A percentile compares a stretch with the other conserved stretches of the same genome.
Conservation (phyloP, 2,888 invertebrate genomes). For the Parasteatoda lunata region DNA sequence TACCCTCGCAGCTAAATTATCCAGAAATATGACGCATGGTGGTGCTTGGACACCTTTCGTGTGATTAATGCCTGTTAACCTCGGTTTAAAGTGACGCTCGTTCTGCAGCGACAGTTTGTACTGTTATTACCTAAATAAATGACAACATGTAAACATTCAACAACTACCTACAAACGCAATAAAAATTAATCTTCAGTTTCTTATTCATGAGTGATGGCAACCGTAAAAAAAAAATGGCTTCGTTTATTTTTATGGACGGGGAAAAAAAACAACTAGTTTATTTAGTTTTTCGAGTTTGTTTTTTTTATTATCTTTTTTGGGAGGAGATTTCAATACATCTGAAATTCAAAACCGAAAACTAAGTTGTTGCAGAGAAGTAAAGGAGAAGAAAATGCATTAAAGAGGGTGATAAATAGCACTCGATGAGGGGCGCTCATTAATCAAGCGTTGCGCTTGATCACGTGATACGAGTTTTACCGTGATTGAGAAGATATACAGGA, state of each 20-base stretch:
- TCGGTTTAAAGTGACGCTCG: slow-evolving; percentile 13
- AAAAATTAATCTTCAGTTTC: slow-evolving; percentile 52
- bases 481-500: slow-evolving; percentile 43
- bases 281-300: background rate
- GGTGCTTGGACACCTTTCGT: slow-evolving; percentile 18
- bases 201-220: slow-evolving; percentile 3
- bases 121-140: slow-evolving; percentile 63
- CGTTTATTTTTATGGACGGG: background rate
- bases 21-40: slow-evolving; percentile 28
- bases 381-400: background rate
- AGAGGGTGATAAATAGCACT: slow-evolving; percentile 29
- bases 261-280: background rate
- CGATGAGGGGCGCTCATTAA: slow-evolving; percentile 55
- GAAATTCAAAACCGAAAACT: slow-evolving; percentile 31
- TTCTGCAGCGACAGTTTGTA: slow-evolving; percentile 34
- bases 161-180: slow-evolving; percentile 46
- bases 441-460: slow-evolving; percentile 36
- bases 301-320: slow-evolving; percentile 2
- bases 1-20: slow-evolving; percentile 31
- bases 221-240: background rate
- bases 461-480: slow-evolving; percentile 44
- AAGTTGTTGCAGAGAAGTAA: background rate
- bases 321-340: slow-evolving; percentile 31
- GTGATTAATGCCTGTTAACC: slow-evolving; percentile 40
- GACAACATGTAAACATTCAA: slow-evolving; percentile 59